Conservation (phyloP, 2,888 invertebrate species). For the Gandaritis pyraliata region DNA sequence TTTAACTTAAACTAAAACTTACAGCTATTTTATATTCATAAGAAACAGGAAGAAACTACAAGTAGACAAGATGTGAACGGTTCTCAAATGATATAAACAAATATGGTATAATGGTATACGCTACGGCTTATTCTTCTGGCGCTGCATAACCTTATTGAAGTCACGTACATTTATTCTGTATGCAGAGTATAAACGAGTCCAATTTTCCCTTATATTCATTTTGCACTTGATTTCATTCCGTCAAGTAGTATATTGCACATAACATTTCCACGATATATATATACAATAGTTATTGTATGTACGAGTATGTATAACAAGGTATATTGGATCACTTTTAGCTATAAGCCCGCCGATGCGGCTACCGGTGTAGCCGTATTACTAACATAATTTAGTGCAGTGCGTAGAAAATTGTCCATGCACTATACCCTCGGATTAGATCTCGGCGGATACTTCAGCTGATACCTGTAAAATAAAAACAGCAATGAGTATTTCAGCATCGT, state of each 20-base stretch:
- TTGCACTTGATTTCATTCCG: constrained; percentile 59
- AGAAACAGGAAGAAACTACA: constrained; percentile 73
- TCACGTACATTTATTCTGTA: constrained; percentile 52
- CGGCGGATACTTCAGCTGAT: constrained; percentile 64
- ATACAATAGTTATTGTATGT: constrained; percentile 60
- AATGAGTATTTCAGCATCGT: neutral
- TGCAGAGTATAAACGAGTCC: constrained; percentile 52
- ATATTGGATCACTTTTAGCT: constrained; percentile 44
- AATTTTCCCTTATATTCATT: constrained; percentile 47
- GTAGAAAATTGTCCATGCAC: constrained; percentile 50
- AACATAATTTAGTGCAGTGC: constrained; percentile 26
- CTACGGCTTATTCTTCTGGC: constrained; percentile 36
- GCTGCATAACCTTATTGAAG: constrained; percentile 53
- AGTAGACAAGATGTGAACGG: constrained; percentile 60
- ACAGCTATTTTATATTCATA: constrained; percentile 56
- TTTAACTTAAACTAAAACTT: constrained; percentile 54
- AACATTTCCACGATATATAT: constrained; percentile 63
- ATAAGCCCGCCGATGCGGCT: constrained; percentile 41
- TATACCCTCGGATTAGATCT: constrained; percentile 57
- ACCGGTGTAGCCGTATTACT: constrained; percentile 30
- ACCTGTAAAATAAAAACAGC: constrained; percentile 49
- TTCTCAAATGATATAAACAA: constrained; percentile 55
- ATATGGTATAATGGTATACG: constrained; percentile 46
- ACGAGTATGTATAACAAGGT: constrained; percentile 44
- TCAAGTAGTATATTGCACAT: constrained; percentile 67